These are phyloP conservation scores for Crotalus viridis DNA, from an alignment of 2,113 vertebrate genomes.

Conservation along the genomic window DNA sequence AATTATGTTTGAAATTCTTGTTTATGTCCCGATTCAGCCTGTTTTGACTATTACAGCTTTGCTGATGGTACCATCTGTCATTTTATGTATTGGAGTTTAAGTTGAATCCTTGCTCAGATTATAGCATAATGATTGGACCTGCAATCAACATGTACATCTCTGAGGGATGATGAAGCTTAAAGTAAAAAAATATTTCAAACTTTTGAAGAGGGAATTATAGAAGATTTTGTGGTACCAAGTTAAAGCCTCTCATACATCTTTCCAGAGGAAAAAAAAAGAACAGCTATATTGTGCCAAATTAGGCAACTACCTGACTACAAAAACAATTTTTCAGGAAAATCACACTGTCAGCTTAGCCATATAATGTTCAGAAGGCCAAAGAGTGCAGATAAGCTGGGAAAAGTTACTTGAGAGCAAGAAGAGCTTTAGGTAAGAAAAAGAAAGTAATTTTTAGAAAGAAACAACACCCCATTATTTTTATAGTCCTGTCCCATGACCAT, in stretches of 20 bases:
- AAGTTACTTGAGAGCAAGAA: not conserved
- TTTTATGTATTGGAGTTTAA: not conserved
- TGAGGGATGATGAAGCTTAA: not conserved
- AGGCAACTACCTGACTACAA: not conserved
- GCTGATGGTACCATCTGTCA: not conserved
- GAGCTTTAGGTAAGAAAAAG: not conserved
- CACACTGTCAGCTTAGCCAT: not conserved
- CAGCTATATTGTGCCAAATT: not conserved
- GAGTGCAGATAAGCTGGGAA: not conserved
- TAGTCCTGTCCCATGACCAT: not conserved
- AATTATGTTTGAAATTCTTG: not conserved
- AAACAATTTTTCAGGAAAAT: not conserved
- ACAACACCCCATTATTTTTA: not conserved
- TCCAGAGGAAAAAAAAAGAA: not conserved
- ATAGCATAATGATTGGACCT: not conserved
- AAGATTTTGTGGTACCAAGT: not conserved
- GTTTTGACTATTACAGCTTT: not conserved
- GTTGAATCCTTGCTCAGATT: not conserved
- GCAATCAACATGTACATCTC: not conserved
- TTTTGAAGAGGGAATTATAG: not conserved
- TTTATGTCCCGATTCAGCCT: not conserved
- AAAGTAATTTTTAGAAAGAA: not conserved
- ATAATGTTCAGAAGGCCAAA: not conserved
- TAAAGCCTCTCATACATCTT: not conserved
- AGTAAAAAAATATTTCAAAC: not conserved